phyloP scores from a whole-genome alignment of 2,888 invertebrate genomes.

The Tipula vernalis region DNA sequence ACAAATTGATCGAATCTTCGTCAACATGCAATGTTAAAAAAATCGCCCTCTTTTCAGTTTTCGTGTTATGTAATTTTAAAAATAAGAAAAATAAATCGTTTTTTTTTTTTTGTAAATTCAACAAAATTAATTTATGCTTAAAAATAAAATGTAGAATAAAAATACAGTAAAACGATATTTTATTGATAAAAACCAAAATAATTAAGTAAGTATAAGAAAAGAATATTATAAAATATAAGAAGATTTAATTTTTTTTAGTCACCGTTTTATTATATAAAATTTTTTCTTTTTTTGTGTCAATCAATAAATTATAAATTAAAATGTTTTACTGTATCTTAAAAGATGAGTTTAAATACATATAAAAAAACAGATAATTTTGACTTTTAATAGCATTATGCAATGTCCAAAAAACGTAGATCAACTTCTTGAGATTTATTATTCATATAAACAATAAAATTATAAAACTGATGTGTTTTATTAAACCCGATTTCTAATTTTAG shows the following conservation, averaged over 20 bases:
- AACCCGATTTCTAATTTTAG: not conserved
- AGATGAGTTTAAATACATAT: slow-evolving; percentile 21
- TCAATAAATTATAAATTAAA: not conserved
- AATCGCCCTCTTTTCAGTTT: slow-evolving; percentile 17
- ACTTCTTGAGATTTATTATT: slow-evolving; percentile 58
- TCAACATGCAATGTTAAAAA: not conserved
- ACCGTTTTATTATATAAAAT: slow-evolving; percentile 13
- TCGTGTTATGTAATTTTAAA: slow-evolving; percentile 12
- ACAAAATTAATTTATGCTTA: not conserved
- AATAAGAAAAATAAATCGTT: not conserved
- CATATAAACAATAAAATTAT: not conserved
- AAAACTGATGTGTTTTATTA: not conserved
- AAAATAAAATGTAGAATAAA: not conserved
- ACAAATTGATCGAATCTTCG: not conserved
- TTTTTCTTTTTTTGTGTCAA: not conserved
- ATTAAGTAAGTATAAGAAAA: not conserved
- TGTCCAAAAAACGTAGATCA: slow-evolving; percentile 90
- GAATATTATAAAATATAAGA: not conserved
- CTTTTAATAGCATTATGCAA: slow-evolving; percentile 47
- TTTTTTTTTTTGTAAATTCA: not conserved
- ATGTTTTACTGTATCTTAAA: slow-evolving; percentile 13
- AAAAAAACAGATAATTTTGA: slow-evolving; percentile 16
- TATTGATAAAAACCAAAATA: not conserved
- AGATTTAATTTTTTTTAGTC: slow-evolving; percentile 14
- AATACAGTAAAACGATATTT: not conserved